These are phyloP conservation scores for Zootermopsis nevadensis DNA, from an alignment of 2,888 invertebrate genomes.

Conservation along the genomic window DNA sequence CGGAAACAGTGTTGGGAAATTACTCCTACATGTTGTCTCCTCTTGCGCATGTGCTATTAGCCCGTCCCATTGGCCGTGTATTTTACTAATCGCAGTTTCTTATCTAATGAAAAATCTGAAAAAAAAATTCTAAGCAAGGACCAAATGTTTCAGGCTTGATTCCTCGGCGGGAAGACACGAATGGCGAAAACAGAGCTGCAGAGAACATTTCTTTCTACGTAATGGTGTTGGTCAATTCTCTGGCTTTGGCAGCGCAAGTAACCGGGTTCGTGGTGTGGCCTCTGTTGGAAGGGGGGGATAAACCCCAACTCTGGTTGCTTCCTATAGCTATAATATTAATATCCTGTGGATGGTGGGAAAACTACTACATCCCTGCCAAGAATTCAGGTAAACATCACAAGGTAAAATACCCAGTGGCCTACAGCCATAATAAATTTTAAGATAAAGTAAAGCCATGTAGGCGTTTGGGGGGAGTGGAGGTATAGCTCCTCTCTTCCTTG, in stretches of 20 bases:
- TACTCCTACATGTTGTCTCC: too few species aligned
- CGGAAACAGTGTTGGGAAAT: too few species aligned
- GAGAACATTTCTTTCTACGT: conserved; percentile 79
- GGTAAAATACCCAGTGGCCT: background rate
- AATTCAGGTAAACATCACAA: conserved; percentile 69
- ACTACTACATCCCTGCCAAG: conserved; percentile 80
- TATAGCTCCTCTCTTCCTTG: too few species aligned
- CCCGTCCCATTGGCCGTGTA: too few species aligned
- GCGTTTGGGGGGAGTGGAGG: too few species aligned
- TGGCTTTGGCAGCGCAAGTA: conserved; percentile 88
- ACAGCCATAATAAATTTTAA: background rate
- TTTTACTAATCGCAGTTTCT: too few species aligned
- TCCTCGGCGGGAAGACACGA: background rate
- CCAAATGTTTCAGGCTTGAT: background rate
- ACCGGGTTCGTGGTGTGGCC: conserved; percentile 95
- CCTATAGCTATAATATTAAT: conserved; percentile 86
- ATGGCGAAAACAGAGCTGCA: background rate
- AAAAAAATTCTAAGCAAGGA: too few species aligned
- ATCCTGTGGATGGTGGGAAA: conserved; percentile 98
- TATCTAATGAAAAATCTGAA: too few species aligned
- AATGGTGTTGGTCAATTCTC: conserved; percentile 84
- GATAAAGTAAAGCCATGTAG: too few species aligned
- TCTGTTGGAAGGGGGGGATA: conserved; percentile 75
- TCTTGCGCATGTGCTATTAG: too few species aligned
- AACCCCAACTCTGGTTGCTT: conserved; percentile 82